Evolutionary conservation across 2,113 vertebrate genomes (phyloP), one percentile per base, ranked within the genome.

Genomic region (Mormyrus iriodes): DNA sequence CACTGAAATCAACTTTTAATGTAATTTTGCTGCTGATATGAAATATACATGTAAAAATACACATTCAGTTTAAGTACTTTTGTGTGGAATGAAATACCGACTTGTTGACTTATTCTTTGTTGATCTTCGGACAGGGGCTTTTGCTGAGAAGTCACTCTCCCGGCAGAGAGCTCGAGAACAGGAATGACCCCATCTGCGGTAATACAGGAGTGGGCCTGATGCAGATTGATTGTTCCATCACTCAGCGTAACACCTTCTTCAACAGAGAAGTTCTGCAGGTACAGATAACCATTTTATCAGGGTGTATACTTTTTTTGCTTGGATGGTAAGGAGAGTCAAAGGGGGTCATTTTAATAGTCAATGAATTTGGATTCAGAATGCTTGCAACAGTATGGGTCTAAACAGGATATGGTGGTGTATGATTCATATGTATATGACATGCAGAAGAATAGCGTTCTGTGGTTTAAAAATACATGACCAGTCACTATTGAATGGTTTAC

Each of bases 201-300:
- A 90, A 90, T 79, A 91, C 17, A 4, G 94, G 94, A n/a, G 4
- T 27, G n/a, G 76, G 44, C 24, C 13, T 61, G 88, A 13, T 3
- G 61, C 85, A 0, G 90, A 92, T 86, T 7, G 95, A 95, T 2
- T 69, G 48, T 91, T 90, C 91, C 89, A 94, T 95, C 89, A 91
- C 92, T 88, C 94, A 95, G 85, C 91, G 92, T 44, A 94, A 90
- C 91, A 89, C 94, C 1, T 93, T 95, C 86, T 96, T 96, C 92
- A 94, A 91, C 93, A 93, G 91, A 88, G 94, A 96, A 91, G 93
- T 92, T 15, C 89, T 94, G 89, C 94, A 96, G 95, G 95, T 96
- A 84, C 17, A 24, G 44, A 31, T 69, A 19, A 79, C 73, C 35
- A 76, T 76, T 65, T n/a, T 61, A n/a, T 58, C 55, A 58, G 21